Conservation (phyloP, 2,888 invertebrate genomes). For the Rhodophaea formosa region DNA sequence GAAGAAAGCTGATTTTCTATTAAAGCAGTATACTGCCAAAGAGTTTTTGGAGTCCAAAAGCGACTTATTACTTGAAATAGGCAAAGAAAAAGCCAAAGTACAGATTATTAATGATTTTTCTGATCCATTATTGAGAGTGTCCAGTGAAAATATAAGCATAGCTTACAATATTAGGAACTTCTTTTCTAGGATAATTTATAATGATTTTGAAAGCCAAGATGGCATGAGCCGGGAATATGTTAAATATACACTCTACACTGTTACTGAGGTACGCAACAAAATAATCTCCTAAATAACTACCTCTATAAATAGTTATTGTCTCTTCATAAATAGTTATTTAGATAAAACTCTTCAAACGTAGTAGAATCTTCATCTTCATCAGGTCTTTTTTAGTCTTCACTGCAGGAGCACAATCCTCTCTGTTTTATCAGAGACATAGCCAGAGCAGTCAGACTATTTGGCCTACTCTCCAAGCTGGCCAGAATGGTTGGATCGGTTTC, state of each 20-base stretch:
- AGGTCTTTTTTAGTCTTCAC: no score
- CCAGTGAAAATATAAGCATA: conserved; percentile 41
- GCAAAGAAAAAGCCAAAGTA: conserved; percentile 42
- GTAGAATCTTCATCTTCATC: no score
- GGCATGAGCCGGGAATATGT: conserved; percentile 40
- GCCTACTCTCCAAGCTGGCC: no score
- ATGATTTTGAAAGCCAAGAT: conserved; percentile 31
- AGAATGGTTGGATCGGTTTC: no score
- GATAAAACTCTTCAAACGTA: no score
- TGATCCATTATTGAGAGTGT: conserved; percentile 44
- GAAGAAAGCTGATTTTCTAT: conserved; percentile 39
- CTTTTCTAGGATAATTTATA: conserved; percentile 49
- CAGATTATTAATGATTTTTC: conserved; percentile 51
- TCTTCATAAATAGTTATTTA: no score
- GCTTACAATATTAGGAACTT: conserved; percentile 54
- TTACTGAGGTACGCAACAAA: conserved; percentile 49
- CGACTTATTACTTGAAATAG: conserved; percentile 42
- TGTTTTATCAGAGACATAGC: no score
- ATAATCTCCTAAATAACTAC: background rate
- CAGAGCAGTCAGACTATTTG: no score
- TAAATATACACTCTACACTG: conserved; percentile 46
- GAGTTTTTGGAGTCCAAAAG: conserved; percentile 52
- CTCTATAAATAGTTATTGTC: no score
- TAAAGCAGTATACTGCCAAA: conserved; percentile 42
- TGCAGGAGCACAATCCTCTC: no score